phyloP scores from a whole-genome alignment of 2,797 vertebrate species.

The Somateria mollissima region DNA sequence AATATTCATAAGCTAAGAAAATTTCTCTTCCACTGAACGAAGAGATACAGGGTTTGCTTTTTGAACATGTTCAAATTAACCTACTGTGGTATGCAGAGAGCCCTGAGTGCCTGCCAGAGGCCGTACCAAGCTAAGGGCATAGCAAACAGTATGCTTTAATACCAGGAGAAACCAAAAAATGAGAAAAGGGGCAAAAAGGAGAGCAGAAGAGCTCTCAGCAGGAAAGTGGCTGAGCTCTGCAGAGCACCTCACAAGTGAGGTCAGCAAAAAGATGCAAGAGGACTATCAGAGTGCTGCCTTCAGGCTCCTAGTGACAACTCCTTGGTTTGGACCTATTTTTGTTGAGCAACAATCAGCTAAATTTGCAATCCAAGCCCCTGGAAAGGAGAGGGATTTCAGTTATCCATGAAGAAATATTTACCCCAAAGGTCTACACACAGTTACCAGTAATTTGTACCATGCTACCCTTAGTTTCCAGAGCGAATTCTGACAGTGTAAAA shows the following conservation, averaged over 20 bases:
- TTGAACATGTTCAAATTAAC: not conserved
- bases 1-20: not conserved
- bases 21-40: not conserved
- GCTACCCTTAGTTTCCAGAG: not conserved
- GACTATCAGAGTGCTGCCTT: not conserved
- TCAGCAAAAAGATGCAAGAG: not conserved
- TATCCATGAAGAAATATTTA: not conserved
- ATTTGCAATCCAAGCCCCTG: not conserved
- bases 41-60: not conserved
- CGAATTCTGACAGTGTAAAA: not conserved
- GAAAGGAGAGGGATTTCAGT: not conserved
- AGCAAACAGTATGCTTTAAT: not conserved
- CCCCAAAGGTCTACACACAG: not conserved
- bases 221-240: not conserved
- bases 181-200: not conserved
- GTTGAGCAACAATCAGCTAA: not conserved
- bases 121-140: not conserved
- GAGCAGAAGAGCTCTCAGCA: not conserved
- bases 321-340: not conserved
- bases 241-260: not conserved
- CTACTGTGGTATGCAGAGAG: not conserved
- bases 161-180: fast-evolving
- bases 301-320: not conserved
- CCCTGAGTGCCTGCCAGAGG: not conserved
- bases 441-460: not conserved